A percentile compares a stretch with the other conserved stretches of the same genome.
Evolutionary conservation across 2,797 vertebrate species (phyloP).

Genomic region (Steatocranus sp.): DNA sequence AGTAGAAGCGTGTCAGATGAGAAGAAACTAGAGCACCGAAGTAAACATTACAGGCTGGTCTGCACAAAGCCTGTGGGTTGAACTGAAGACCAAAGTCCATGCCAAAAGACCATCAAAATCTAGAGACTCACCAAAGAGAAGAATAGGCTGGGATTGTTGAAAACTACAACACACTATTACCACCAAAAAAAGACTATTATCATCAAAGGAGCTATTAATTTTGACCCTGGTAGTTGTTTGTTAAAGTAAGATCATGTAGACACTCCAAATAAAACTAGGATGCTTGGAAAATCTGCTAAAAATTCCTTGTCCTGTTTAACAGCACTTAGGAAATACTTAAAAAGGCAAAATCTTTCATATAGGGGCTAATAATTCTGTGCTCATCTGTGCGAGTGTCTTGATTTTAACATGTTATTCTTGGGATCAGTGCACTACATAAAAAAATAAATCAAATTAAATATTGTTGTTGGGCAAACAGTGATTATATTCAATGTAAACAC

Average conservation of each 20-base stretch:
- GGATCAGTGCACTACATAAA: background rate
- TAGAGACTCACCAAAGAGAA: background rate
- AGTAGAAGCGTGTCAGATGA: background rate
- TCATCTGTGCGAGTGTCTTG: background rate
- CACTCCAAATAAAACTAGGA: background rate
- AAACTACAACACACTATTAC: background rate
- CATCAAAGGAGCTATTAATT: background rate
- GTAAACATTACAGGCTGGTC: background rate
- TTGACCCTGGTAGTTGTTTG: background rate
- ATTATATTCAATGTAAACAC: background rate
- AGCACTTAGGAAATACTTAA: background rate
- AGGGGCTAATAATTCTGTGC: background rate
- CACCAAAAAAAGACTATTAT: background rate
- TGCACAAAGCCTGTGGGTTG: background rate
- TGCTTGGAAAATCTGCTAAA: background rate
- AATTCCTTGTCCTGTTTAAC: background rate
- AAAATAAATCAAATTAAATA: background rate
- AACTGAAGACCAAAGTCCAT: background rate
- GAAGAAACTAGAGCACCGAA: background rate
- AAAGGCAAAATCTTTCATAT: background rate
- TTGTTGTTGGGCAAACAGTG: background rate
- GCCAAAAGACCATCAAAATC: background rate
- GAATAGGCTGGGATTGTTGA: background rate
- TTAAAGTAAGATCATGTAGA: background rate
- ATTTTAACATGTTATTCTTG: background rate